Evolutionary conservation across 2,797 vertebrate genomes (phyloP), one percentile per base, ranked within the genome.

Genomic region (Macroramphosus scolopax): DNA sequence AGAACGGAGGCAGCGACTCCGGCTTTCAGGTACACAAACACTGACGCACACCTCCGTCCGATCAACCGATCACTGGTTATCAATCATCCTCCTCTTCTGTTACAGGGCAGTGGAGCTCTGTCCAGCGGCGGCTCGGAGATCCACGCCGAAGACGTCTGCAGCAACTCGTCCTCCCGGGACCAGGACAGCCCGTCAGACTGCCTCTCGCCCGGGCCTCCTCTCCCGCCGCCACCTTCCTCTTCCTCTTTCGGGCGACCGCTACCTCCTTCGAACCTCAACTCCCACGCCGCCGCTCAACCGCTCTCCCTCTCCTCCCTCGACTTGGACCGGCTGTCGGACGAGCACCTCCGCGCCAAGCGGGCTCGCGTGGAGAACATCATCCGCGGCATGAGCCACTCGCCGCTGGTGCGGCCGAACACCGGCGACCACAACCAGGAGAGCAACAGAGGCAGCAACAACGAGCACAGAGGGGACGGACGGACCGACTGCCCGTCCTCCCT

Each of bases 331-430:
- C 92, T 98, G 69, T 93, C 94, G 0, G 95, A 98, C 0, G 96
- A 98, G 87, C 96, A 98, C 91, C 94, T 98, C 69, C 93, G 94
- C 59, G 96, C 96, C 49, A 98, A 98, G 80, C 93, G 96, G 11
- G 96, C 96, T 69, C 92, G 96, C 6, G 96, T 98, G 72, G 96
- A 98, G 79, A 98, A 98, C 89, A 98, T 98, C 69, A 98, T 98
- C 82, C 94, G 95, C 38, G 96, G 96, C 63, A 98, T 98, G 96
- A 98, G 96, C 80, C 96, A 98, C 89, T 98, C 96, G 55, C 96
- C 96, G 8, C 92, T 85, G 57, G 93, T 11, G 2, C 75, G 78
- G 26, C 53, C 68, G 26, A 82, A 8, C 29, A 24, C 36, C 66
- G 83, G 89, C 50, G 91, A 92, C 80, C 94, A 94, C 86, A 87